phyloP scores from a whole-genome alignment of 2,888 invertebrate species.

The Lottia gigantea region DNA sequence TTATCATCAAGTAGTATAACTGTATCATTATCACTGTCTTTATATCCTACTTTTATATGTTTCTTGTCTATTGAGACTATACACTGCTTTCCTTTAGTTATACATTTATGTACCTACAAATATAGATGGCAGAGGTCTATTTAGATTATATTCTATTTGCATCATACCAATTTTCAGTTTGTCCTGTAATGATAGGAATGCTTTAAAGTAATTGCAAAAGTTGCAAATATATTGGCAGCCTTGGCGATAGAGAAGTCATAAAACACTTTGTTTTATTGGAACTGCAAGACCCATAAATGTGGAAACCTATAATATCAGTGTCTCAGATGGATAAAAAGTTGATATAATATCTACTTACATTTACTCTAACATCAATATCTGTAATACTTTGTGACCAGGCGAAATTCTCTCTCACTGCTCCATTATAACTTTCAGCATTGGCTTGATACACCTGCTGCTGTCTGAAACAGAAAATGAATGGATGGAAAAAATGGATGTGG shows the following conservation, averaged over 20 bases:
- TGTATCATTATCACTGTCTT: constrained; percentile 41
- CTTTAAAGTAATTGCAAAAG: too few species aligned
- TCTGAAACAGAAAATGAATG: constrained; percentile 30
- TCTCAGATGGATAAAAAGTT: too few species aligned
- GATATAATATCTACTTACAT: constrained; percentile 41
- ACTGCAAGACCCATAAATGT: too few species aligned
- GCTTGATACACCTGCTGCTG: constrained; percentile 57
- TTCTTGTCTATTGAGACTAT: constrained; percentile 75
- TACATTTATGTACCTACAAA: constrained; percentile 64
- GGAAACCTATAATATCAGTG: too few species aligned
- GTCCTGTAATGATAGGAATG: too few species aligned
- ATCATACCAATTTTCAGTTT: too few species aligned
- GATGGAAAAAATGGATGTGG: background rate
- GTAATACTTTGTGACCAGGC: constrained; percentile 87
- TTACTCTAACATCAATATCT: constrained; percentile 75
- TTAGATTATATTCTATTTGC: too few species aligned
- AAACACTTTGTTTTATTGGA: too few species aligned
- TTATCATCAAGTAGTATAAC: constrained; percentile 74
- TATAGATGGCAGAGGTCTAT: background rate
- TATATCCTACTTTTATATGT: constrained; percentile 54
- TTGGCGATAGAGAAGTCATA: too few species aligned
- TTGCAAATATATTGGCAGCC: too few species aligned
- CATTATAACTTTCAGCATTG: constrained; percentile 78
- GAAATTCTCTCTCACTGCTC: constrained; percentile 80
- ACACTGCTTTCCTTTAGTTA: constrained; percentile 77